Conservation (phyloP, 37 sponge, comb jelly and placozoan genomes). For the Tethya wilhelma region DNA sequence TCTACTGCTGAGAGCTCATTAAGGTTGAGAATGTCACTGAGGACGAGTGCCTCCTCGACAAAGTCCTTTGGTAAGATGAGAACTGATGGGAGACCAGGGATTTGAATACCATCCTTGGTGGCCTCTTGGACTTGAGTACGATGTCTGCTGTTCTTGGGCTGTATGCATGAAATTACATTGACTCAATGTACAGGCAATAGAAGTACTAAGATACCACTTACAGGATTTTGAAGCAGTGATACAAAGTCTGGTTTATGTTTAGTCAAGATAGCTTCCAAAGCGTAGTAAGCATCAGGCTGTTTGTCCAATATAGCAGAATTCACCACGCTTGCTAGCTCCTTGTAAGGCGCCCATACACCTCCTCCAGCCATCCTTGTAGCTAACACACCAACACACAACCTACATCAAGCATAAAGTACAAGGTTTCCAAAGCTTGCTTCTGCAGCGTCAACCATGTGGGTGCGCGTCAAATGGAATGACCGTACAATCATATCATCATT, state of each 20-base stretch:
- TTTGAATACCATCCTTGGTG: slow-evolving; percentile 52
- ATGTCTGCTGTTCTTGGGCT: slow-evolving; percentile 78
- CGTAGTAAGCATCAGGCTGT: slow-evolving; percentile 57
- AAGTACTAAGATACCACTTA: slow-evolving; percentile 29
- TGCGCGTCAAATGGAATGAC: not conserved
- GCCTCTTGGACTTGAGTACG: slow-evolving; percentile 72
- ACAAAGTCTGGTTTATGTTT: slow-evolving; percentile 95
- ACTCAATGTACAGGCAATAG: not conserved
- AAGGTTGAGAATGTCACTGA: slow-evolving; percentile 92
- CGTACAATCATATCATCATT: not conserved
- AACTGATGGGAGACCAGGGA: slow-evolving; percentile 56
- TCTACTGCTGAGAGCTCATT: slow-evolving; percentile 93
- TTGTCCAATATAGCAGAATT: slow-evolving; percentile 56
- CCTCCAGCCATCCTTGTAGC: no score
- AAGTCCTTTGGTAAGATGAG: slow-evolving; percentile 75
- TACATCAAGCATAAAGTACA: no score
- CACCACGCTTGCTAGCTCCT: slow-evolving; percentile 73
- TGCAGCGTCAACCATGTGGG: not conserved
- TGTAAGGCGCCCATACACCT: slow-evolving; percentile 79
- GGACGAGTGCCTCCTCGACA: slow-evolving; percentile 83
- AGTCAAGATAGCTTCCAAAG: slow-evolving; percentile 71
- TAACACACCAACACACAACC: no score
- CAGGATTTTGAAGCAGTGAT: slow-evolving; percentile 80
- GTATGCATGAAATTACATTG: slow-evolving; percentile 4
- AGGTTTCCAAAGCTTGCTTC: not conserved